These are phyloP conservation scores for Hormaphis cornu DNA, from an alignment of 1,140 invertebrate species.

Conservation along the genomic window DNA sequence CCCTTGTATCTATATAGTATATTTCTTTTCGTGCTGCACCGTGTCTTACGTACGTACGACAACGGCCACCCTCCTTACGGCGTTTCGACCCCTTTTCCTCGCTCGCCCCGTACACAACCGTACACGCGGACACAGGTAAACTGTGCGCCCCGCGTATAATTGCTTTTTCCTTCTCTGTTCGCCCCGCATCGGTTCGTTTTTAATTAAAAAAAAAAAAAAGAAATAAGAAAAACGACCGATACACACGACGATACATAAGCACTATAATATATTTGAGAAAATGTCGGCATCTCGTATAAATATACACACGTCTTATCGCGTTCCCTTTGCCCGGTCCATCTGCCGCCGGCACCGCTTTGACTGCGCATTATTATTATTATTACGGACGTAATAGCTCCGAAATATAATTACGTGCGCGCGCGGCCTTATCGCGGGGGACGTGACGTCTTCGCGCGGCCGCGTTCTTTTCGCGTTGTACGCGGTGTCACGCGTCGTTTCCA, in stretches of 20 bases:
- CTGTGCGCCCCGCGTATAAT: not conserved
- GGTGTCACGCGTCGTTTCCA: too few species aligned
- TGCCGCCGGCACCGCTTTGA: not conserved
- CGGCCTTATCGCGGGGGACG: not conserved
- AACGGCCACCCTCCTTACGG: not conserved
- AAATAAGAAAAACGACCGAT: not conserved
- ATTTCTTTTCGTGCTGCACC: not conserved
- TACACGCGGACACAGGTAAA: not conserved
- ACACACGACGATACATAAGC: too few species aligned
- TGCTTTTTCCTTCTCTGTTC: not conserved
- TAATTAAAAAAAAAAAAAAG: conserved; percentile 1
- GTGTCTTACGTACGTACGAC: too few species aligned
- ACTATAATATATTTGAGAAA: not conserved
- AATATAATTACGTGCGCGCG: conserved; percentile 5
- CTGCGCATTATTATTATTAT: not conserved
- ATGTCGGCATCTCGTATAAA: not conserved
- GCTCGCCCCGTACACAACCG: too few species aligned
- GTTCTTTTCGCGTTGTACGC: not conserved
- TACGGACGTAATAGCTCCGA: not conserved
- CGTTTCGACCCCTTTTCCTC: not conserved
- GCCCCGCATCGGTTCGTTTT: not conserved
- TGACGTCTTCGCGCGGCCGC: not conserved
- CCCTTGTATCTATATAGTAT: not conserved
- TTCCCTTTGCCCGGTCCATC: not conserved
- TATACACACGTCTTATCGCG: conserved; percentile 2